Conservation (phyloP, 2,797 vertebrate species). For the Cryptoblepharus egeriae region DNA sequence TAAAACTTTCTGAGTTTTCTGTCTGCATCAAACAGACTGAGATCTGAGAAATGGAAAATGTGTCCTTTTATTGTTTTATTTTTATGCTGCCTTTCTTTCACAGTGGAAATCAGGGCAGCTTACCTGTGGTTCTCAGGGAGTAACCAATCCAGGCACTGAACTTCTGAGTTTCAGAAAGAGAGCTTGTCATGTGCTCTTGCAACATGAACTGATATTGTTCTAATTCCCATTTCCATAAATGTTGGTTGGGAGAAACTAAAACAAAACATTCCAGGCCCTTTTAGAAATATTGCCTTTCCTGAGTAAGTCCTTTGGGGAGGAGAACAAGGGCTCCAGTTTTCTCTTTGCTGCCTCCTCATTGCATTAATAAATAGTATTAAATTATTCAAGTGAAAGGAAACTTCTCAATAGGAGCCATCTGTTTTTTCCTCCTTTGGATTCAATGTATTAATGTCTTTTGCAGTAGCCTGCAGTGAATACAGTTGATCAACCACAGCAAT, state of each 20-base stretch:
- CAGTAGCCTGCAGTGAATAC: not conserved
- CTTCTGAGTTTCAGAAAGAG: too few species aligned
- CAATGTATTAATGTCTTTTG: constrained; percentile 1
- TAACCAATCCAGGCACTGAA: too few species aligned
- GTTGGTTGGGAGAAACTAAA: not conserved
- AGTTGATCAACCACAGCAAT: constrained; percentile 2
- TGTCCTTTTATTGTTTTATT: not conserved
- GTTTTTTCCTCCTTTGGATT: not conserved
- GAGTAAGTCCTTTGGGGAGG: not conserved
- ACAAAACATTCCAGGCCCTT: too few species aligned
- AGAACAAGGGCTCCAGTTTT: not conserved
- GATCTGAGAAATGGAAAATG: not conserved
- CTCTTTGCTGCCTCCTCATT: not conserved
- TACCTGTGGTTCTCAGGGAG: too few species aligned
- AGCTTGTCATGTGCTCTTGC: too few species aligned
- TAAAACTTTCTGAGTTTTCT: not conserved
- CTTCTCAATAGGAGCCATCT: not conserved
- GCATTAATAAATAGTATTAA: constrained; percentile 3
- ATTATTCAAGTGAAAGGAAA: constrained; percentile 18
- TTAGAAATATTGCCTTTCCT: not conserved
- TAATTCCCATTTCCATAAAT: too few species aligned
- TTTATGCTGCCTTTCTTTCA: too few species aligned
- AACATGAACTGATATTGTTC: too few species aligned
- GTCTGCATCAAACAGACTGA: not conserved
- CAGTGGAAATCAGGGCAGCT: too few species aligned